These are phyloP conservation scores for Tretioscincus oriximinensis DNA, from an alignment of 2,113 vertebrate genomes.

Conservation along the genomic window DNA sequence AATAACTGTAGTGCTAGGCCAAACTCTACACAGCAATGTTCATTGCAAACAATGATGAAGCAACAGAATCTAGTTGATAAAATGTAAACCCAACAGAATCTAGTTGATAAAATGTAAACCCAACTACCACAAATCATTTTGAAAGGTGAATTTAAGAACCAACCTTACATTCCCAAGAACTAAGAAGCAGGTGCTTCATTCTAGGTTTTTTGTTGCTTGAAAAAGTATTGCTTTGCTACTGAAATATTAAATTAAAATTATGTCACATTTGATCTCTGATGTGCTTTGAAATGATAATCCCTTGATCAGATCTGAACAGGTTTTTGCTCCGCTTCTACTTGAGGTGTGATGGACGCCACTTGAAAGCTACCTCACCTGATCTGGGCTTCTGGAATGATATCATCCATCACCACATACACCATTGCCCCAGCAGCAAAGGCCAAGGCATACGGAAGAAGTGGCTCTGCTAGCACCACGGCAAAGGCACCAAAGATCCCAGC, in stretches of 20 bases:
- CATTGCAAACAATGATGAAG: too few relatives aligned
- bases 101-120: too few relatives aligned
- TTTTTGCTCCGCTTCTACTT: neutral
- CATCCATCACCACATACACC: slow-evolving; percentile 95
- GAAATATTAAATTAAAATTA: neutral
- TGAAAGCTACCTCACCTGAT: slow-evolving; percentile 76
- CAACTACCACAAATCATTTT: too few relatives aligned
- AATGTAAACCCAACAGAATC: too few relatives aligned
- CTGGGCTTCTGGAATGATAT: slow-evolving; percentile 96
- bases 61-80: too few relatives aligned
- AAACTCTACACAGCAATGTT: too few relatives aligned
- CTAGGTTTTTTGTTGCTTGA: neutral
- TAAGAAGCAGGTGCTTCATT: neutral
- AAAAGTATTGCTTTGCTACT: neutral
- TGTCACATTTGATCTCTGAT: neutral
- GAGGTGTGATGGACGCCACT: neutral
- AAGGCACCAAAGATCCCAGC: slow-evolving; percentile 84
- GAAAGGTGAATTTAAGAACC: neutral
- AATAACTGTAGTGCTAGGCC: too few relatives aligned
- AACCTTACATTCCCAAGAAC: neutral
- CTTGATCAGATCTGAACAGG: neutral
- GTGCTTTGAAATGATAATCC: neutral
- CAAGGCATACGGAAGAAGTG: slow-evolving; percentile 89
- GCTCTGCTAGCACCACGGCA: slow-evolving; percentile 85
- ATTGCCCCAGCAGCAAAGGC: slow-evolving; percentile 94